These are phyloP conservation scores for Bos indicus DNA, from an alignment of 2,113 vertebrate genomes.

Conservation along the genomic window DNA sequence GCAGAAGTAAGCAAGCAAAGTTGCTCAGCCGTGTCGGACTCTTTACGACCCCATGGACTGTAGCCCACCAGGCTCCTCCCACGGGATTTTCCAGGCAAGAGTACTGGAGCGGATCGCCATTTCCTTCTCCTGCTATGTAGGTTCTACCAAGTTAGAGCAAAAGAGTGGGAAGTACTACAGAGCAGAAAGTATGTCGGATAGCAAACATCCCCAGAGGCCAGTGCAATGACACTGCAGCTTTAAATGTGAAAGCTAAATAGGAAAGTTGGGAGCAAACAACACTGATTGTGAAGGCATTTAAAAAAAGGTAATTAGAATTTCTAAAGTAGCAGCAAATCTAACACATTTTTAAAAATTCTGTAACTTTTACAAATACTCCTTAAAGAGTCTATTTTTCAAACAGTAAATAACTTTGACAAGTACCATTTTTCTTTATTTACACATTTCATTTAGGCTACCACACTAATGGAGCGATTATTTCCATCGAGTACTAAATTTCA, in stretches of 20 bases:
- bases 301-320: neutral
- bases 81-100: neutral
- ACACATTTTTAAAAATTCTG: neutral
- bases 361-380: neutral
- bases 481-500: neutral
- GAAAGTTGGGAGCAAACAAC: neutral
- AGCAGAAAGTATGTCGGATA: neutral
- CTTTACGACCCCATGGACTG: neutral
- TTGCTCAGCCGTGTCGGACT: neutral
- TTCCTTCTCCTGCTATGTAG: neutral
- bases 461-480: neutral
- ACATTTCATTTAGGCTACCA: neutral
- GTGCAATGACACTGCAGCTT: neutral
- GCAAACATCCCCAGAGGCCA: neutral
- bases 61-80: neutral
- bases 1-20: neutral
- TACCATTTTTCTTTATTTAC: neutral
- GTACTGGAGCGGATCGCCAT: neutral
- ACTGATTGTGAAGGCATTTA: neutral
- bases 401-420: neutral
- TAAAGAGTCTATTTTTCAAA: conserved; percentile 11
- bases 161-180: neutral
- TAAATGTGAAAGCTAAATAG: neutral
- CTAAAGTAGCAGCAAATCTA: neutral
- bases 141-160: neutral